Base-by-base conservation (phyloP, 2,797 vertebrate species). In the Hybognathus amarus region DNA sequence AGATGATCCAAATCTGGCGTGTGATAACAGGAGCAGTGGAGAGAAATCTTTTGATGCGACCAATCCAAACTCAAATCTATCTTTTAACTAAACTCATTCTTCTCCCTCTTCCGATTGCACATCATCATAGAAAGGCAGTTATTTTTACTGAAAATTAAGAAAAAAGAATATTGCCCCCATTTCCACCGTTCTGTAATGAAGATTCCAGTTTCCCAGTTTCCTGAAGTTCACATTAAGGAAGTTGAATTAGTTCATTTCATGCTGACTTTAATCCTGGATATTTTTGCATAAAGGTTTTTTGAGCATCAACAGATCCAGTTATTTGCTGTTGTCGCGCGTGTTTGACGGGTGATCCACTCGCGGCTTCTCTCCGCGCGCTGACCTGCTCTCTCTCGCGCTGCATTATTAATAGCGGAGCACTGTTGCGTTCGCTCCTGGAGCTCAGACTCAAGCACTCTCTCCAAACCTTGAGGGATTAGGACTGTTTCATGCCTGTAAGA, bases 401-500 rank as follows among this genome's bases (percentile, higher is more conserved):
- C 90, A 91, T 89, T 89, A 86, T 92, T 93, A 93, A 92, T 91
- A 82, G 85, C 87, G 86, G 85, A 85, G 87, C 89, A 79, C 89
- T 91, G 87, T 87, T 73, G 64, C 56, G 67, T 73, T 54, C 61
- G 54, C 67, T 71, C 56, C 73, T 74, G 81, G 87, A 79, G 91
- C 81, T 52, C 82, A 86, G 89, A 81, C 87, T 89, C 87, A 89
- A 86, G 89, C 85, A 59, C 85, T 91, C 85, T 89, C 84, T 87
- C n/a, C 71, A 83, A 85, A 86, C 91, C 90, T 88, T 69, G 82
- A 84, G 90, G 88, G 92, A 92, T 89, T 90, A 69, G 17, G 12
- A 42, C 71, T 87, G 80, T 86, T 86, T 85, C 92, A 90, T 91
- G 92, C 92, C 91, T 93, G 89, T 92, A 89, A 92, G 90, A 89